These are phyloP conservation scores for Mercenaria mercenaria DNA, from an alignment of 1,140 invertebrate genomes.

Conservation along the genomic window DNA sequence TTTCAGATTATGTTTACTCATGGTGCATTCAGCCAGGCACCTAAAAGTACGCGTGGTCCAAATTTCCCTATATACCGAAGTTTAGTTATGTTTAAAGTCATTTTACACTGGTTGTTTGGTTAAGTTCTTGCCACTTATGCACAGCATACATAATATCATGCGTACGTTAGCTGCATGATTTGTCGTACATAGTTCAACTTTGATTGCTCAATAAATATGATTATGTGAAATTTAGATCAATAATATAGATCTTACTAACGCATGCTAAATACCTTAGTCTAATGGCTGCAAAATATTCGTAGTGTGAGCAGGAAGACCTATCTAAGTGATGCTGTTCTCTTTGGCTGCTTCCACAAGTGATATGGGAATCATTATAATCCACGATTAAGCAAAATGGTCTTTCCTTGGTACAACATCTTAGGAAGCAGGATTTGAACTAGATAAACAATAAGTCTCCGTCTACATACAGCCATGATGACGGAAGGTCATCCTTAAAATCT, in stretches of 20 bases:
- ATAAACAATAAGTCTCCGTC: slow-evolving; percentile 11
- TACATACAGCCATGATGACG: not conserved
- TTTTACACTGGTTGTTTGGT: too few species aligned
- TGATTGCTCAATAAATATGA: not conserved
- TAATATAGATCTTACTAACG: too few species aligned
- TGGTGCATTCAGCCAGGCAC: too few species aligned
- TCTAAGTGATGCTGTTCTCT: not conserved
- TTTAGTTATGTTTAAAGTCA: too few species aligned
- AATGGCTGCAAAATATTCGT: slow-evolving; percentile 26
- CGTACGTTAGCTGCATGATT: too few species aligned
- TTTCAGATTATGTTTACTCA: too few species aligned
- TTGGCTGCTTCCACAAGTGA: not conserved
- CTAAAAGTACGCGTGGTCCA: too few species aligned
- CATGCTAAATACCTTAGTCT: not conserved
- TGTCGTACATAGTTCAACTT: not conserved
- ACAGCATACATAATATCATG: too few species aligned
- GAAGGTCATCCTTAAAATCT: not conserved
- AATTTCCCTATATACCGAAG: too few species aligned
- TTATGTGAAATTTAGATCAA: not conserved
- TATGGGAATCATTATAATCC: slow-evolving; percentile 33
- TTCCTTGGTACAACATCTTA: not conserved
- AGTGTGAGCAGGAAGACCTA: slow-evolving; percentile 17
- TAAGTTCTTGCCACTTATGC: too few species aligned
- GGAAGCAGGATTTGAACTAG: not conserved
- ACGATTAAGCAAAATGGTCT: not conserved